A percentile compares a stretch with the other conserved stretches of the same genome.
Conservation (phyloP, 2,797 vertebrate species). For the Echeneis naucrates region DNA sequence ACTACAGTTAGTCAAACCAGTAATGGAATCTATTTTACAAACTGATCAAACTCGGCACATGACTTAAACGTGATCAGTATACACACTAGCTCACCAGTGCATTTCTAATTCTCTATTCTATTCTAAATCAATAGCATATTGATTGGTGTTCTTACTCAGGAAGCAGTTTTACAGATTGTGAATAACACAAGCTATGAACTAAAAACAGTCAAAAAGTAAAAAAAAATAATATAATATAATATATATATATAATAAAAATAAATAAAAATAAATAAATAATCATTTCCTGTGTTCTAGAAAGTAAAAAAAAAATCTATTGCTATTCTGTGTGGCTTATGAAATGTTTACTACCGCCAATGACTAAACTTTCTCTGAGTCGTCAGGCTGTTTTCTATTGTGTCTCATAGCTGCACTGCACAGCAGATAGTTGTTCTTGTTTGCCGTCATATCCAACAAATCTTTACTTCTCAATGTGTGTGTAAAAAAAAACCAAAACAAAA, state of each 20-base stretch:
- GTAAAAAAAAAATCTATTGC: no score
- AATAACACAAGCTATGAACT: neutral
- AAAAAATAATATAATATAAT: no score
- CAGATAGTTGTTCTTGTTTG: no score
- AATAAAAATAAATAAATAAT: no score
- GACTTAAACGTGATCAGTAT: neutral
- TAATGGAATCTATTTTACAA: no score
- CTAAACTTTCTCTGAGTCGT: no score
- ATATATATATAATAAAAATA: no score
- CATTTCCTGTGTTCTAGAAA: neutral
- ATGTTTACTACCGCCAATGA: neutral
- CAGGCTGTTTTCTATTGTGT: no score
- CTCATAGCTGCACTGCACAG: no score
- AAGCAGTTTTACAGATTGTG: neutral
- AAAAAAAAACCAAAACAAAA: neutral
- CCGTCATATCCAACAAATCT: neutral
- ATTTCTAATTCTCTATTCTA: neutral
- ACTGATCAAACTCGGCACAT: neutral
- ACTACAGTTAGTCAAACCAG: neutral
- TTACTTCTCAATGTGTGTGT: neutral
- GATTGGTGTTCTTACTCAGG: neutral
- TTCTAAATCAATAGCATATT: constrained; percentile 11
- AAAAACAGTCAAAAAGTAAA: no score
- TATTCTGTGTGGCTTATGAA: no score
- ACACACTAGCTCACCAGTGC: constrained; percentile 3